Evolutionary conservation across 2,797 vertebrate genomes (phyloP).

Genomic region (Cirrhinus molitorella): DNA sequence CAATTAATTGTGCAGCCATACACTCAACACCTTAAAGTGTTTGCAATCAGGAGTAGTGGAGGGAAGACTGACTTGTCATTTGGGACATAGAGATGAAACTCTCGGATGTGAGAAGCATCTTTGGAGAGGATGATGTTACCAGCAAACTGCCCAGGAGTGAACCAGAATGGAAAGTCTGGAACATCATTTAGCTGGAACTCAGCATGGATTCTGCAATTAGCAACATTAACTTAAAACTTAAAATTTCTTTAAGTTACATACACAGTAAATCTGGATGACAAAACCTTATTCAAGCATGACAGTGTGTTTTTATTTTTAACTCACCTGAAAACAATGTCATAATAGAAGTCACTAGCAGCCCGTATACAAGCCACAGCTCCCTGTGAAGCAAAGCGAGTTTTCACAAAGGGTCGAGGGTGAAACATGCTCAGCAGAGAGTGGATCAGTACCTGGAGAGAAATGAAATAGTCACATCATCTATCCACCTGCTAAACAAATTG

Average conservation of each 20-base stretch:
- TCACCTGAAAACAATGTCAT: slow-evolving; percentile 91
- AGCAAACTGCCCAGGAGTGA: slow-evolving; percentile 95
- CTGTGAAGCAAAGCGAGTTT: slow-evolving; percentile 94
- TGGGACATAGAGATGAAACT: slow-evolving; percentile 93
- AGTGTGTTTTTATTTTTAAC: slow-evolving; percentile 56
- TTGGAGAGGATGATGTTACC: slow-evolving; percentile 91
- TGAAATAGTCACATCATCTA: background rate
- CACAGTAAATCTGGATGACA: background rate
- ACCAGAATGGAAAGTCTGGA: slow-evolving; percentile 98
- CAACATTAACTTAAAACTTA: background rate
- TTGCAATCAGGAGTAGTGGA: background rate
- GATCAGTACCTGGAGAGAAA: slow-evolving; percentile 83
- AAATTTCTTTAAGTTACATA: background rate
- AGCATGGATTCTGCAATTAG: slow-evolving; percentile 88
- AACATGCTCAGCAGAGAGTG: slow-evolving; percentile 95
- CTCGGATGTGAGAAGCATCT: slow-evolving; percentile 90
- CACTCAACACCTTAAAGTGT: background rate
- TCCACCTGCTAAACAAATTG: background rate
- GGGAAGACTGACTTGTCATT: slow-evolving; percentile 83
- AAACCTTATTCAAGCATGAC: background rate
- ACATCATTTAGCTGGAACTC: slow-evolving; percentile 98
- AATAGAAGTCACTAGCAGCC: slow-evolving; percentile 90
- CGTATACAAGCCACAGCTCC: slow-evolving; percentile 92
- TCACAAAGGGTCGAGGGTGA: slow-evolving; percentile 92
- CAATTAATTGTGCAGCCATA: background rate